phyloP scores from a whole-genome alignment of 64 coral and sea anemone genomes.

The Actinia tenebrosa region DNA sequence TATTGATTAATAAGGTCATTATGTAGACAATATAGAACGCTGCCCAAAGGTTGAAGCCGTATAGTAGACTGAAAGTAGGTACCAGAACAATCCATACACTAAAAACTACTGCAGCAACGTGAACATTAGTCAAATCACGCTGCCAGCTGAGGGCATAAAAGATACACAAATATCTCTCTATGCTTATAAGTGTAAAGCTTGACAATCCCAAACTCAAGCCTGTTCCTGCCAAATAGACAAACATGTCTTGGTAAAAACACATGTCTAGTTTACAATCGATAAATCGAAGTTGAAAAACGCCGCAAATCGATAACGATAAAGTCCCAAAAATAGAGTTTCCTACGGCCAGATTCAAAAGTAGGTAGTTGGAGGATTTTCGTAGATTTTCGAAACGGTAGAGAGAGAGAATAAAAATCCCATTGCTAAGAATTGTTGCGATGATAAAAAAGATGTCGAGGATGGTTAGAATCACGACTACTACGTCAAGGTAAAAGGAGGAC shows the following conservation, averaged over 20 bases:
- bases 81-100: not conserved
- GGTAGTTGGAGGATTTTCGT: not conserved
- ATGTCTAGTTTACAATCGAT: not conserved
- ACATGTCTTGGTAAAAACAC: not conserved
- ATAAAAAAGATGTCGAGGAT: not conserved
- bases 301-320: not conserved
- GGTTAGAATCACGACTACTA: not conserved
- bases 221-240: not conserved
- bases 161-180: slow-evolving; percentile 1
- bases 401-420: not conserved
- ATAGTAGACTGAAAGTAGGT: not conserved
- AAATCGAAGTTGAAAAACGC: not conserved
- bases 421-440: not conserved
- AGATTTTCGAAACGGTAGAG: not conserved
- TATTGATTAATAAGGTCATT: not conserved
- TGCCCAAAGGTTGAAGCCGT: not conserved
- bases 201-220: not conserved
- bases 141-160: not conserved
- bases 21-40: not conserved
- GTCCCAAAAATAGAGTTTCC: not conserved
- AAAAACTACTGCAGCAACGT: not conserved
- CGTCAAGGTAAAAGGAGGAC: not conserved
- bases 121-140: not conserved
- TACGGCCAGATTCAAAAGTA: not conserved
- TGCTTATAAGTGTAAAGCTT: not conserved